Evolutionary conservation across 2,113 vertebrate species (phyloP).

Genomic region (Notothenia rossii): DNA sequence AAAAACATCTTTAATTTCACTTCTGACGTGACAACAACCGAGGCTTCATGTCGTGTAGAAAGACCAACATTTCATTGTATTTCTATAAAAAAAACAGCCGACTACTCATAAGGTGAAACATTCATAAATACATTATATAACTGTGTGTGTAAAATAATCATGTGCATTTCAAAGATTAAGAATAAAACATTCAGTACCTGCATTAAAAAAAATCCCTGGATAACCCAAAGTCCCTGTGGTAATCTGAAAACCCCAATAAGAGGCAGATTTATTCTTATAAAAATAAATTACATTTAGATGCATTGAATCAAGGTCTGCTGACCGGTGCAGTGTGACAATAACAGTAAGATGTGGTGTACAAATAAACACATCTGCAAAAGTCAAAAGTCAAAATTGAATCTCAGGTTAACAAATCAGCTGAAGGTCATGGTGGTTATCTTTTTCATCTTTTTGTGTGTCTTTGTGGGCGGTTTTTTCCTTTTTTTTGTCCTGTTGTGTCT

Average conservation of each 20-base stretch:
- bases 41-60: constrained; percentile 24
- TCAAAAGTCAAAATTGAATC: no score
- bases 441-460: no score
- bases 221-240: constrained; percentile 36
- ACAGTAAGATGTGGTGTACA: no score
- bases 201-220: constrained; percentile 17
- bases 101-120: not conserved
- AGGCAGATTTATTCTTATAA: not conserved
- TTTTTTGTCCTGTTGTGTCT: no score
- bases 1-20: constrained; percentile 76
- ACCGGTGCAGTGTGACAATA: no score
- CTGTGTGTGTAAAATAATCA: constrained; percentile 15
- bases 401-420: no score
- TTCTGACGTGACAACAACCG: constrained; percentile 58
- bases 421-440: no score
- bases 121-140: constrained; percentile 23
- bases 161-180: not conserved
- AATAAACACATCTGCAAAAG: no score
- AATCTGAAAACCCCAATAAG: constrained; percentile 43
- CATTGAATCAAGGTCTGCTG: constrained; percentile 48
- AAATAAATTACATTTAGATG: constrained; percentile 37
- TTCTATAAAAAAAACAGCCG: constrained; percentile 17
- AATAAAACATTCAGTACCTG: constrained; percentile 10
- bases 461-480: no score
- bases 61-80: constrained; percentile 16